Base-by-base conservation (phyloP, 2,113 vertebrate species). In the Ctenomys sociabilis region DNA sequence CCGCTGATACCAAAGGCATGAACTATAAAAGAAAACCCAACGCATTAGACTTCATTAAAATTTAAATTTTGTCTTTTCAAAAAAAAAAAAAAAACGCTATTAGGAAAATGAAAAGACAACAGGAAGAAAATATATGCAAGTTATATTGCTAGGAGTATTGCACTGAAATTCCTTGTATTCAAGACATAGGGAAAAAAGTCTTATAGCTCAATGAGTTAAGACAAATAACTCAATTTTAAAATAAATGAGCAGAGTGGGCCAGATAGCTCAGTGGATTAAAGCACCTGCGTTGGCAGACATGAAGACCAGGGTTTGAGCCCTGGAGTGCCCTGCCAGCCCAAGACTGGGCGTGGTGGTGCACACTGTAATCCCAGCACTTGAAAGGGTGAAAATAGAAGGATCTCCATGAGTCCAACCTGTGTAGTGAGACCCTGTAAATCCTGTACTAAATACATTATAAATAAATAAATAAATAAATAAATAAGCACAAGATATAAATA, bases 21-120 rank as follows among this genome's bases (percentile, higher is more conserved):
- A 63, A 75, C 40, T 24, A 66, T 28, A 57, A 70, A 61, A 72
- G 28, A 35, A 86, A 35, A 64, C 5, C 16, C 52, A 7, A 88
- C 43, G 73, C 90, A 75, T 17, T 49, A 12, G n/a, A 43, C 73
- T 93, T 72, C 5, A 86, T n/a, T 59, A 92, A 88, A 96, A 85
- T 81, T 26, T 59, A 93, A 93, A 57, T 4, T 3, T 81, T 52
- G 68, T 26, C 63, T 93, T 40, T 75, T 85, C 24, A 40, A 73
- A 43, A 3, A 24, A 83, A 40, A 73, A 43, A 3, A 24, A 83
- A 90, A 86, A 49, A 75, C 1, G 64, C 24, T 17, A 77, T 77
- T 52, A 68, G 61, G 64, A 87, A 94, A 96, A 77, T 64, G 81
- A 84, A 96, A 94, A 88, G 72, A 52, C 8, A 45, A 4, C n/a